Conservation (phyloP, 2,888 invertebrate species). For the Chelonus formosanus region DNA sequence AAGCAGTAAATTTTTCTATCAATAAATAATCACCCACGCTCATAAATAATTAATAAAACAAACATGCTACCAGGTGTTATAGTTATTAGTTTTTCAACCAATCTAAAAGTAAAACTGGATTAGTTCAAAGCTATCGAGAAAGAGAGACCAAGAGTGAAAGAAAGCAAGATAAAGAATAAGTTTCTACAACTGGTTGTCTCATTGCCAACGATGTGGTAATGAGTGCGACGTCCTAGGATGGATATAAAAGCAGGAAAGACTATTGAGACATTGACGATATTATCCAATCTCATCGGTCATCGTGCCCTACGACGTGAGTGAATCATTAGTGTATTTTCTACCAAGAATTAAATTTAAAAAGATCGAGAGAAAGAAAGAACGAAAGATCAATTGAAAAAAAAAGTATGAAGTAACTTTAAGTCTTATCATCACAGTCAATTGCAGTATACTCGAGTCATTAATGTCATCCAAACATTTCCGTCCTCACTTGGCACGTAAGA, state of each 20-base stretch:
- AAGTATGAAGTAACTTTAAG: neutral
- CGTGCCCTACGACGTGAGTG: constrained; percentile 34
- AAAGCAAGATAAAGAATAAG: neutral
- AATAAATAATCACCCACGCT: too few relatives aligned
- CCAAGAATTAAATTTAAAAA: neutral
- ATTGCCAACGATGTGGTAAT: constrained; percentile 43
- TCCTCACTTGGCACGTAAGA: constrained; percentile 30
- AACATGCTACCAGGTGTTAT: too few relatives aligned
- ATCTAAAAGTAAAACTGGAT: constrained; percentile 45
- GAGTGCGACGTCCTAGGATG: constrained; percentile 32
- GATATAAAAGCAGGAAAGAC: constrained; percentile 11
- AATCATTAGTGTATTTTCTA: constrained; percentile 37
- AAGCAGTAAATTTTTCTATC: too few relatives aligned
- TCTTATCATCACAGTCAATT: constrained; percentile 14
- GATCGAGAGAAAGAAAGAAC: neutral
- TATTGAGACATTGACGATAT: constrained; percentile 40
- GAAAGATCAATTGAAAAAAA: neutral
- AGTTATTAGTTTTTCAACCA: too few relatives aligned
- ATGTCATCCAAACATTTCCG: constrained; percentile 28
- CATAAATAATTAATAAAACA: too few relatives aligned
- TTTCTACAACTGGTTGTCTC: constrained; percentile 35
- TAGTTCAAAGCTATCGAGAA: constrained; percentile 38
- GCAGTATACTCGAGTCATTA: constrained; percentile 14
- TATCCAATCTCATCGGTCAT: constrained; percentile 42
- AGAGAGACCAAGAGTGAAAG: neutral